Conservation (phyloP, 1,140 invertebrate species). For the Pollicipes pollicipes region DNA sequence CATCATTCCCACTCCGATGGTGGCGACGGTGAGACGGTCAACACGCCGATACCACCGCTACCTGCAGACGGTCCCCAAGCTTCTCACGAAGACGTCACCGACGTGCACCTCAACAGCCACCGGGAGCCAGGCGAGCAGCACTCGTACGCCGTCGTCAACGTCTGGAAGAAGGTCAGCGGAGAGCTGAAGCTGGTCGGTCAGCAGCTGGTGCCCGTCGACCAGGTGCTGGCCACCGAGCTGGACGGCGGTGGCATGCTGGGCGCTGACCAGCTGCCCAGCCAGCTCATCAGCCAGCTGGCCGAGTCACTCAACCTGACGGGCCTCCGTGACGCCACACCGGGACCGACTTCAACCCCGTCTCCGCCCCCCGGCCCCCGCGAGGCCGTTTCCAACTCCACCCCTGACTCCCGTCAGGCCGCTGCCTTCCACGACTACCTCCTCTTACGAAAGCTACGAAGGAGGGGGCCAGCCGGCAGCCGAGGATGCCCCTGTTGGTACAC, state of each 20-base stretch:
- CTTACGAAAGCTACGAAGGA: not conserved
- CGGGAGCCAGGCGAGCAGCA: not conserved
- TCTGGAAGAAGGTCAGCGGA: not conserved
- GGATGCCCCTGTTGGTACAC: not conserved
- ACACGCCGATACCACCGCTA: too few relatives aligned
- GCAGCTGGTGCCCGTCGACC: not conserved
- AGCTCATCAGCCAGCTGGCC: not conserved
- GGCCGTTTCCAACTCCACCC: not conserved
- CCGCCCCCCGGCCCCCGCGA: not conserved
- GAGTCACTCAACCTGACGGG: not conserved
- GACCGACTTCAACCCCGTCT: too few relatives aligned
- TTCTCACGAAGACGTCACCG: not conserved
- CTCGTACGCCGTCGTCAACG: not conserved
- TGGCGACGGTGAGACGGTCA: not conserved
- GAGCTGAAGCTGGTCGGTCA: not conserved
- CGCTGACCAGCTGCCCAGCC: not conserved
- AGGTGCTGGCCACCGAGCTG: not conserved
- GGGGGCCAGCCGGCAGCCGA: not conserved
- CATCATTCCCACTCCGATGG: not conserved
- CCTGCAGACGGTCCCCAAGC: not conserved
- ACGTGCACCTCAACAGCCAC: not conserved
- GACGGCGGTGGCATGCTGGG: not conserved
- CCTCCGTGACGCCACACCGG: not conserved
- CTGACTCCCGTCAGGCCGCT: not conserved
- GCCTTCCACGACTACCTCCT: not conserved